Evolutionary conservation across 2,113 vertebrate species (phyloP).

Genomic region (Silurus meridionalis): DNA sequence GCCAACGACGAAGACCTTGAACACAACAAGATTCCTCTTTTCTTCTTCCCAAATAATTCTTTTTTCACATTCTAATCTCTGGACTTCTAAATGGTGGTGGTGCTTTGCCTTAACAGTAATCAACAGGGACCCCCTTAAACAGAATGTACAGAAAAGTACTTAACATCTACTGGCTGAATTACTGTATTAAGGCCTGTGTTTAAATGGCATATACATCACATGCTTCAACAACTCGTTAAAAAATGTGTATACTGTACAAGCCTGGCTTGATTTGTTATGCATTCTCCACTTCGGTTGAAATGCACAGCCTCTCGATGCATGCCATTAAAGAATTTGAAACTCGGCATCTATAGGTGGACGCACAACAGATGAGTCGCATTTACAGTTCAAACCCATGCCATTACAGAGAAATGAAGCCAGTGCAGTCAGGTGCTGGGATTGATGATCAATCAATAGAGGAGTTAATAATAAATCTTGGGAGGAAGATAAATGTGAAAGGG

Average conservation of each 20-base stretch:
- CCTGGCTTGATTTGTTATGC: conserved; percentile 42
- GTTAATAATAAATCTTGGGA: conserved; percentile 55
- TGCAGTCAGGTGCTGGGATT: conserved; percentile 29
- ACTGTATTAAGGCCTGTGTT: conserved; percentile 23
- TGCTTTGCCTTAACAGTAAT: background rate
- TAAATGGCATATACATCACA: conserved; percentile 47
- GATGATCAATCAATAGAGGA: conserved; percentile 54
- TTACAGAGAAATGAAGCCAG: conserved; percentile 43
- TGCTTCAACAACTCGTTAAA: conserved; percentile 40
- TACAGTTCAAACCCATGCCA: conserved; percentile 48
- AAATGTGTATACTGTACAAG: conserved; percentile 46
- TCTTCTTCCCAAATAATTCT: background rate
- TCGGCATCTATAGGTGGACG: conserved; percentile 35
- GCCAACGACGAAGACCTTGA: background rate
- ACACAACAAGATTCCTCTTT: background rate
- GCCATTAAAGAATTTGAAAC: conserved; percentile 39
- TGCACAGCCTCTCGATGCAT: conserved; percentile 28
- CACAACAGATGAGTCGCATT: conserved; percentile 49
- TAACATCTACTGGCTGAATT: conserved; percentile 25
- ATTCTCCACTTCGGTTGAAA: conserved; percentile 46
- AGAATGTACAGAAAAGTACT: conserved; percentile 15
- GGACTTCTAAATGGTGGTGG: background rate
- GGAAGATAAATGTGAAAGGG: conserved; percentile 52
- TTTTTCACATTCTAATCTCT: background rate
- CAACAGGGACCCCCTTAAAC: background rate